Evolutionary conservation across 2,888 invertebrate genomes (phyloP).

Genomic region (Adelognathus sp.): DNA sequence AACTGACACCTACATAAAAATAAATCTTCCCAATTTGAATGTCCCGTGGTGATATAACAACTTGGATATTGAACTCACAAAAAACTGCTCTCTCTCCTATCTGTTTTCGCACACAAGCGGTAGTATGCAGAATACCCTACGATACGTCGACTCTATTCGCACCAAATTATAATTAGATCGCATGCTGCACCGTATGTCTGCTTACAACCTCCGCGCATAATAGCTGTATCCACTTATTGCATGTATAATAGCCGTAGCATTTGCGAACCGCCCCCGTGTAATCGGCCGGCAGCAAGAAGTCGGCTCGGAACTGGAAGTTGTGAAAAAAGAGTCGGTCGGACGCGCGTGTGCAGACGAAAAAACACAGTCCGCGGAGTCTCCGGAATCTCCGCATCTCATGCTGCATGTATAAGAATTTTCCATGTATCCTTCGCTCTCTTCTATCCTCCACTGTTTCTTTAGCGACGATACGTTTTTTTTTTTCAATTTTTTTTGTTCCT

Average conservation of each 20-base stretch:
- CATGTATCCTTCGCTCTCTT: neutral
- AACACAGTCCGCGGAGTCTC: neutral
- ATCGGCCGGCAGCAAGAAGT: slow-evolving; percentile 32
- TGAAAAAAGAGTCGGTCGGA: neutral
- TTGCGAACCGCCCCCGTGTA: slow-evolving; percentile 30
- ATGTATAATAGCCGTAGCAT: slow-evolving; percentile 40
- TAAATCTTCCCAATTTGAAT: too few species aligned
- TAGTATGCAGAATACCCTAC: neutral
- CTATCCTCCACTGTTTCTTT: slow-evolving; percentile 24
- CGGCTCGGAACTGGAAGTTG: neutral
- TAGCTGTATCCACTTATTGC: slow-evolving; percentile 11
- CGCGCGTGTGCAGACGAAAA: neutral
- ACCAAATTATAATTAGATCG: slow-evolving; percentile 44
- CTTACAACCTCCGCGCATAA: neutral
- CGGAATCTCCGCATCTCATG: neutral
- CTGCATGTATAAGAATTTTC: slow-evolving; percentile 4
- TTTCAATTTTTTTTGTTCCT: slow-evolving; percentile 28
- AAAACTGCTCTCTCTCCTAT: neutral
- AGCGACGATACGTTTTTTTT: neutral
- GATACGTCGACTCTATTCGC: neutral
- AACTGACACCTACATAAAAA: too few species aligned
- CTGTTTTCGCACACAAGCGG: neutral
- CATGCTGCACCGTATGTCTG: neutral
- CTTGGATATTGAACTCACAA: neutral
- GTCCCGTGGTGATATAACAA: too few species aligned